Conservation (phyloP, 2,797 vertebrate genomes). For the Cryptoblepharus egeriae region DNA sequence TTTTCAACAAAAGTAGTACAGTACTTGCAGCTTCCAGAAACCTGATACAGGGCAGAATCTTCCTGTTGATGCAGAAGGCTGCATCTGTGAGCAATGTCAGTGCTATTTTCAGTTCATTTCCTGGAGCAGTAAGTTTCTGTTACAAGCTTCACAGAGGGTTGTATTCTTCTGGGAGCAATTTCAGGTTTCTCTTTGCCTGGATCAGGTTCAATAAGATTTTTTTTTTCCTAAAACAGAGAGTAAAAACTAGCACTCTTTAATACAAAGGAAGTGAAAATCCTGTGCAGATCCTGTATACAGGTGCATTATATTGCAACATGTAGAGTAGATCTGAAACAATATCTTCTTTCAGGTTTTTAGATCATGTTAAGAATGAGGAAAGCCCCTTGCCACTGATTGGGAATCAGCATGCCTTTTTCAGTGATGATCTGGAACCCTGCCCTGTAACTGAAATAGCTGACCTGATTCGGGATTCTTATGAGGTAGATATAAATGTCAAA, state of each 20-base stretch:
- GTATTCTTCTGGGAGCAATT: slow-evolving; percentile 44
- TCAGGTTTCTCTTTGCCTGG: slow-evolving; percentile 10
- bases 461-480: slow-evolving; percentile 89
- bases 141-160: slow-evolving; percentile 47
- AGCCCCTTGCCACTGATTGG: slow-evolving; percentile 75
- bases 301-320: background rate
- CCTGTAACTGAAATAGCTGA: slow-evolving; percentile 84
- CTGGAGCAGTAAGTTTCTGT: slow-evolving; percentile 32
- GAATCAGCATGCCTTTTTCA: slow-evolving; percentile 77
- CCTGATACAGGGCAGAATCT: background rate
- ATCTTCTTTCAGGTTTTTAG: slow-evolving; percentile 86
- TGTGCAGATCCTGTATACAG: background rate
- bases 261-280: background rate
- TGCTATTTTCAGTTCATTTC: slow-evolving; percentile 49
- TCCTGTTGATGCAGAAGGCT: slow-evolving; percentile 45
- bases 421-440: slow-evolving; percentile 69
- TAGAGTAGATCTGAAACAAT: background rate
- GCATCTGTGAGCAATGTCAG: slow-evolving; percentile 39
- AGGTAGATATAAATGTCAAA: slow-evolving; percentile 76
- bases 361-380: slow-evolving; percentile 86
- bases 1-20: slow-evolving; percentile 44
- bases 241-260: background rate
- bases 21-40: slow-evolving; percentile 19
- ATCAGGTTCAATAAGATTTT: background rate
- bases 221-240: background rate